phyloP scores from a whole-genome alignment of 2,797 vertebrate genomes.

The Hapalemur alaotrensis region DNA sequence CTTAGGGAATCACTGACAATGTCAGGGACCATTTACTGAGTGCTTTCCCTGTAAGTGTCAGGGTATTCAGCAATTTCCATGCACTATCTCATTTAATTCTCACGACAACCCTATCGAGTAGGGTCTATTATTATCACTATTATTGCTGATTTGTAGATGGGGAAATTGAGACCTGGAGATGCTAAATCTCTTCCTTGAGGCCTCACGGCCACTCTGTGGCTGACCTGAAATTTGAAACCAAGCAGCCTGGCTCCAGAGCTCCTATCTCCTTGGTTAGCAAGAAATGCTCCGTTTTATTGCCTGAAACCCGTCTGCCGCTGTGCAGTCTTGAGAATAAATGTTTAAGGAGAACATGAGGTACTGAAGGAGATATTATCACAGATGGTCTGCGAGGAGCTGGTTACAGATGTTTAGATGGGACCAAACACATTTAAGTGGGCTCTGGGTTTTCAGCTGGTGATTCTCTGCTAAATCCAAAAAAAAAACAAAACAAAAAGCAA shows the following conservation, averaged over 20 bases:
- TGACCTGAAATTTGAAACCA: not conserved
- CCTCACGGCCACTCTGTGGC: not conserved
- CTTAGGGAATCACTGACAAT: not conserved
- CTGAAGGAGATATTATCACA: not conserved
- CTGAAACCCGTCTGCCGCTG: not conserved
- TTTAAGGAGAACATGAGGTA: not conserved
- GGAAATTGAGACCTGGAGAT: not conserved
- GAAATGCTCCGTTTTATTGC: not conserved
- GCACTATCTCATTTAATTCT: not conserved
- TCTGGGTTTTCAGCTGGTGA: not conserved
- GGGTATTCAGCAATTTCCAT: not conserved
- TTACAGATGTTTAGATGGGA: not conserved
- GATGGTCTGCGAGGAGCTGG: not conserved
- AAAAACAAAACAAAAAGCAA: not conserved
- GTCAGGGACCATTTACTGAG: not conserved
- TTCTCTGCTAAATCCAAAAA: not conserved
- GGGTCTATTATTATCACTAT: not conserved
- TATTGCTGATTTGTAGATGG: not conserved
- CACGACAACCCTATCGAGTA: not conserved
- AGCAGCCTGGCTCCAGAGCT: not conserved
- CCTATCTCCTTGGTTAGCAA: not conserved
- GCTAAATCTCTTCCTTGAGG: not conserved
- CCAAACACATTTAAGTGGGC: not conserved
- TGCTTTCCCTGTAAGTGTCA: not conserved
- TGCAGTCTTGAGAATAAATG: not conserved